Evolutionary conservation across 2,113 vertebrate species (phyloP), one percentile per base, ranked within the genome.

Genomic region (Atherinomorus stipes): DNA sequence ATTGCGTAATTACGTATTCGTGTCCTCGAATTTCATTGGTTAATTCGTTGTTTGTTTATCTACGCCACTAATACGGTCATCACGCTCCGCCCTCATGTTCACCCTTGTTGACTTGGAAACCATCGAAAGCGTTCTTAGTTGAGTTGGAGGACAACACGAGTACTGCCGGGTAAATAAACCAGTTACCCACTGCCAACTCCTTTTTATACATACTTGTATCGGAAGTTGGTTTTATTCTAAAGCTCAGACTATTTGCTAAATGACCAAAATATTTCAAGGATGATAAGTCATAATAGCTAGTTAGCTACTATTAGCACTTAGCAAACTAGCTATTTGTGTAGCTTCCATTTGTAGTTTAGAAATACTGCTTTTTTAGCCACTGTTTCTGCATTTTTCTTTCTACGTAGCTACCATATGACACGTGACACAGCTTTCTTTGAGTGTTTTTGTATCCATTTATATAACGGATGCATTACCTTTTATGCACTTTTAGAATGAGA

Each of bases 91-190:
- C 80, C 51, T 8, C 21, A 1, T 6, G 16, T 11, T 31, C 68
- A 31, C 0, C 10, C 56, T 47, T 16, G 65, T 92, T 92, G 80
- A 40, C 82, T 77, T 89, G 87, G 90, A 71, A 89, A 93, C 91
- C 74, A 44, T 75, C 25, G 34, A 7, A 47, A 50, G 88, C 89
- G 88, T 90, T 56, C 74, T 63, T 26, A 15, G 16, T 44, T 45
- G 16, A 40, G 63, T 63, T 66, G 38, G 64, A 65, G 66, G 28
- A 68, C 16, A 37, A 6, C 18, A 15, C 63, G 86, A 76, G 78
- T 81, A 78, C 67, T 83, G 78, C 76, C 44, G 15, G 47, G 47
- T 75, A 45, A 18, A 44, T 37, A 38, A 11, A 47, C 5, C 12
- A 13, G 37, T 23, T 34, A 47, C 10, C 4, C 13, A 10, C 0